Evolutionary conservation across 1,140 invertebrate species (phyloP).

Genomic region (Chironomus striatipennis): DNA sequence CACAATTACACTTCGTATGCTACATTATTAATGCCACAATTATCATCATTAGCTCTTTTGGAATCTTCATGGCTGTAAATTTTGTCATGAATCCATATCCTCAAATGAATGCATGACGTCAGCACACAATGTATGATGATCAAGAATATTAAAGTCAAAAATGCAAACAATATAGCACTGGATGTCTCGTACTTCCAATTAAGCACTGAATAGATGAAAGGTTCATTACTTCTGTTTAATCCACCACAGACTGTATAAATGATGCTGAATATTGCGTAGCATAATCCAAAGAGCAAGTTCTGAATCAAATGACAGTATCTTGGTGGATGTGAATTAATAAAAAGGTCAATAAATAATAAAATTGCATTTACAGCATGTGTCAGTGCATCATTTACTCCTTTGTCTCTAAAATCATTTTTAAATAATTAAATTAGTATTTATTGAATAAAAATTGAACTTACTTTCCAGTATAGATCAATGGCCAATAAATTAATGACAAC

Average conservation of each 20-base stretch:
- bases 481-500: not conserved
- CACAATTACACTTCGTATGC: no score
- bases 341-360: not conserved
- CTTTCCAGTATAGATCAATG: not conserved
- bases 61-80: not conserved
- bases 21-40: not conserved
- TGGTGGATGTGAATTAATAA: not conserved
- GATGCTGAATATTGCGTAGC: not conserved
- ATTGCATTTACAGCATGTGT: constrained; percentile 18
- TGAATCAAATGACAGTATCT: not conserved
- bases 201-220: not conserved
- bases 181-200: not conserved
- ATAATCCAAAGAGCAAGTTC: not conserved
- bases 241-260: not conserved
- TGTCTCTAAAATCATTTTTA: not conserved
- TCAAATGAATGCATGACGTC: not conserved
- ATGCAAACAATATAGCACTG: not conserved
- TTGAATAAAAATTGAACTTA: not conserved
- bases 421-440: not conserved
- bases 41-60: not conserved
- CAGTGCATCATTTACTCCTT: not conserved
- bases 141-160: not conserved
- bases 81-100: not conserved
- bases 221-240: not conserved
- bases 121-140: not conserved